Base-by-base conservation (phyloP, 2,888 invertebrate species). In the Amphimallon solstitiale region DNA sequence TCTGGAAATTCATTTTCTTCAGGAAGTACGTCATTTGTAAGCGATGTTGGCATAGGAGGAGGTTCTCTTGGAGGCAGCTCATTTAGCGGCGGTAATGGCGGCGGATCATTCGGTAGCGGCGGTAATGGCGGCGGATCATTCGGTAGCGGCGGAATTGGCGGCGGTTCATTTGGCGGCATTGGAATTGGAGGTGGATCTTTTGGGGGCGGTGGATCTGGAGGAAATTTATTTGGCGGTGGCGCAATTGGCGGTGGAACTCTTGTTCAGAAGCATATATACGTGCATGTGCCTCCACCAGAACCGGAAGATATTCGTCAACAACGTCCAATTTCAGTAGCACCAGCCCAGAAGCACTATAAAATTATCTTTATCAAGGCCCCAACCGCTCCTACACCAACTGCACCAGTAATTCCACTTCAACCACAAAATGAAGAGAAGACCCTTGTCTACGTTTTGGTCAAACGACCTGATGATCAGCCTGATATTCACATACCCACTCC, bases 301-400 rank as follows among this genome's bases (percentile, higher is more conserved):
- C 92, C 90, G n/a, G 88, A 90, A 73, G 89, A 89, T 76, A 84
- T 87, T 73, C 85, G 86, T 74, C 85, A 86, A 52, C 84, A 84
- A 63, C 87, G 89, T 72, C 86, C 88, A 66, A 87, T 91, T 73
- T 86, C 87, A 15, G 84, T 89, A 1, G 89, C 90, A 46, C 89
- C 91, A 70, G 86, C 92, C 52, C 93, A 92, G 82, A 93, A 93
- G 77, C 93, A 93, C 82, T 93, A 94, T 87, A 94, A 94, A 80
- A 94, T 94, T 80, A 93, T 94, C 84, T 94, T 94, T 87, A 94
- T 94, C 83, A 94, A 94, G 86, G 93, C 93, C 59, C 93, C 93
- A 74, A 87, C 92, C 75, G 88, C 91, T 71, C 91, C 92, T 62
- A 87, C 91, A 69, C 92, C 92, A 60, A 88, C 90, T 70, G 92